Evolutionary conservation across 2,888 invertebrate genomes (phyloP), one percentile per base, ranked within the genome.

Genomic region (Marronus borbonicus): DNA sequence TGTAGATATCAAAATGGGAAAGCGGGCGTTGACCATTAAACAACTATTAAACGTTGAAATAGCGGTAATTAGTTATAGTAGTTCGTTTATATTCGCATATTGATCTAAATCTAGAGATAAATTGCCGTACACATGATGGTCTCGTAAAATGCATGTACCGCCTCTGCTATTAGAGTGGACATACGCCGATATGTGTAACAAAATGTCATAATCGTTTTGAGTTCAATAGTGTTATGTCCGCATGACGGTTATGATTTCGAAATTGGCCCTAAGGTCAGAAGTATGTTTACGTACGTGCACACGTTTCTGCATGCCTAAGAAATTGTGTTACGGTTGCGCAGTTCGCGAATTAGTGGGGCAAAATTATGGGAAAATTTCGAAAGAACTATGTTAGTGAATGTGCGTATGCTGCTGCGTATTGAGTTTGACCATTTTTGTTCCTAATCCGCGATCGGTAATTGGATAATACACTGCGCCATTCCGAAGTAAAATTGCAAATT

Each of bases 331-430:
- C 20, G 20, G 20, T 58, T 58, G 20, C 55, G 55, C 52, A 52
- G 52, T 52, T 58, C 0, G 17, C 8, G 55, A 20, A 2, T 17
- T 58, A 58, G 55, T 20, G 55, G 55, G 55, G 55, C 20, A 58
- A 8, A 58, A 58, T 58, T 58, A 58, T 20, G 20, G 55, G 55
- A 7, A 58, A 20, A 58, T 58, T 58, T 58, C 55, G 55, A 58
- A 58, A 58, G 55, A 58, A 24, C 52, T 17, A 58, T 24, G 8
- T 58, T 20, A 17, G 55, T 58, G n/a, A 58, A 58, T 58, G 55
- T 58, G 55, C 17, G 55, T 58, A 58, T 24, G 2, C 55, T 24
- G 2, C 10, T 8, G 20, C 55, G 55, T 58, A 58, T 58, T 5
- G 5, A 8, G n/a, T 58, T 58, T 8, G 10, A 58, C 20, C 17